Evolutionary conservation across 2,113 vertebrate species (phyloP).

Genomic region (Oreochromis tanganicae): DNA sequence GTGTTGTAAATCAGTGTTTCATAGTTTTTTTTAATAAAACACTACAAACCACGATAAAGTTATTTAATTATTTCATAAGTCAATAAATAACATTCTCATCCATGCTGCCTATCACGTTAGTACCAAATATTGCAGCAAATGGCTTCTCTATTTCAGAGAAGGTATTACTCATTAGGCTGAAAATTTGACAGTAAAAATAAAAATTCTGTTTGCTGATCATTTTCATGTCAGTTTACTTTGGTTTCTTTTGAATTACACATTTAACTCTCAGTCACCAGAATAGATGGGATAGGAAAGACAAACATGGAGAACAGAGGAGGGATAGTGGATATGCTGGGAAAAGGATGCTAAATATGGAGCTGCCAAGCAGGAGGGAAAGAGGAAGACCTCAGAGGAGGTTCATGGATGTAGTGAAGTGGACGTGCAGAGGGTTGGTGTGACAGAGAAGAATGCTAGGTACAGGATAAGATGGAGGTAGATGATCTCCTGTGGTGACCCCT

Average conservation of each 20-base stretch:
- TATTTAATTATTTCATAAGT: neutral
- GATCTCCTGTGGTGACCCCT: neutral
- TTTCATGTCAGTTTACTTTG: neutral
- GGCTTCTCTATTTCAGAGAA: neutral
- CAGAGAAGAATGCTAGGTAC: neutral
- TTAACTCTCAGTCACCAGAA: neutral
- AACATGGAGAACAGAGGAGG: neutral
- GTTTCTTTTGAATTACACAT: neutral
- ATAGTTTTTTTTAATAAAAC: neutral
- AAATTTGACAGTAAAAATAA: neutral
- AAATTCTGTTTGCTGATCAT: neutral
- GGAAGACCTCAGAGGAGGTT: neutral
- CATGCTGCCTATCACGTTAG: neutral
- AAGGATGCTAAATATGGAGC: neutral
- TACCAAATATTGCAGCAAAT: neutral
- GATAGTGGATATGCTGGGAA: neutral
- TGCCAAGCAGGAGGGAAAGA: neutral
- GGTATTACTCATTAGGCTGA: neutral
- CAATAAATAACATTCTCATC: neutral
- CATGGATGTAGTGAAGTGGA: neutral
- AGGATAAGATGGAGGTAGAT: neutral
- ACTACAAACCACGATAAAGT: neutral
- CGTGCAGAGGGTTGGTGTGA: neutral
- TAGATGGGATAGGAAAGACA: neutral
- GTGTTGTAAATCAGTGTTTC: neutral